These are phyloP conservation scores for Chionodraco myersi DNA, from an alignment of 2,113 vertebrate genomes.

Conservation along the genomic window DNA sequence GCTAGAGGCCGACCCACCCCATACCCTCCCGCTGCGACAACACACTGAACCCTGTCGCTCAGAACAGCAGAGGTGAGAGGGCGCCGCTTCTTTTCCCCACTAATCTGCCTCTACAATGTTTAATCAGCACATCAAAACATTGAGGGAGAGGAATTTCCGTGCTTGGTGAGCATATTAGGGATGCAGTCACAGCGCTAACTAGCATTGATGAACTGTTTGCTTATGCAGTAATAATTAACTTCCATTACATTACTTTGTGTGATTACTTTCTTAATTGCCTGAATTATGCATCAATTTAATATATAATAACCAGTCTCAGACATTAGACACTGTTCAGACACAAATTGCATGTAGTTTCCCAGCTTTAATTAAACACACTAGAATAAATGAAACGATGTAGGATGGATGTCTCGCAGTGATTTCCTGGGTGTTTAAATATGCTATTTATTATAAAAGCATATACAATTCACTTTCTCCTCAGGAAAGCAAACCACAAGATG, in stretches of 20 bases:
- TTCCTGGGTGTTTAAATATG: slow-evolving; percentile 99
- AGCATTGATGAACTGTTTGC: slow-evolving; percentile 99
- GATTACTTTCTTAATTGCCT: slow-evolving; percentile 99
- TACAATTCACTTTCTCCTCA: slow-evolving; percentile 94
- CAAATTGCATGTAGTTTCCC: slow-evolving; percentile 98
- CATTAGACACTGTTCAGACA: slow-evolving; percentile 99
- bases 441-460: slow-evolving; percentile 99
- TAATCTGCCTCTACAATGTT: slow-evolving; percentile 85
- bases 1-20: not conserved
- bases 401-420: slow-evolving; percentile 98
- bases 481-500: slow-evolving; percentile 95
- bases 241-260: slow-evolving; percentile 99
- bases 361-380: slow-evolving; percentile 99
- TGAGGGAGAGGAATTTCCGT: slow-evolving; percentile 91
- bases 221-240: slow-evolving; percentile 99
- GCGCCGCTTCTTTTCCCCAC: slow-evolving; percentile 85
- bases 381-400: slow-evolving; percentile 99
- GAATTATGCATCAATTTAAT: slow-evolving; percentile 99
- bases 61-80: slow-evolving; percentile 71
- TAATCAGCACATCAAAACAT: slow-evolving; percentile 90
- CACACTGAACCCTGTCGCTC: slow-evolving; percentile 63
- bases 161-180: slow-evolving; percentile 97
- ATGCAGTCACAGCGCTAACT: slow-evolving; percentile 98
- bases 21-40: slow-evolving; percentile 13
- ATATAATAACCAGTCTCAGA: slow-evolving; percentile 99